Percentiles rank a stretch among this genome's conserved stretches.
Conservation (phyloP, 2,797 vertebrate species). For the Parambassis ranga region DNA sequence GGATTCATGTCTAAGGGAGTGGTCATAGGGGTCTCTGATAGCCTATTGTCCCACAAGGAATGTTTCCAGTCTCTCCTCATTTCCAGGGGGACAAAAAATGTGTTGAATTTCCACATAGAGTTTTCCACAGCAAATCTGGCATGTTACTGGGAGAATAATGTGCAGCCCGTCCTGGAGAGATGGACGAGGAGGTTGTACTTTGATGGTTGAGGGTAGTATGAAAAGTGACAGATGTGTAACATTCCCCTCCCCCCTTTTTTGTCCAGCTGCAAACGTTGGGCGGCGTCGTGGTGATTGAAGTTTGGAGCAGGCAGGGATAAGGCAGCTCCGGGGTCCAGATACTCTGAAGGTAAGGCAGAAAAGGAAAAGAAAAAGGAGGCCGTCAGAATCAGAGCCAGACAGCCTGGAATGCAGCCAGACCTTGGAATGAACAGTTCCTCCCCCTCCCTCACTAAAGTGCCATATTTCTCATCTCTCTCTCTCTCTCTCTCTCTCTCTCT, state of each 20-base stretch:
- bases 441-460: slow-evolving; percentile 25
- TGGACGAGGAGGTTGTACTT: slow-evolving; percentile 6
- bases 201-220: neutral
- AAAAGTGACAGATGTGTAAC: neutral
- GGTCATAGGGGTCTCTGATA: slow-evolving; percentile 60
- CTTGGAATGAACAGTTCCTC: slow-evolving; percentile 60
- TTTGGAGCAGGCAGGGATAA: slow-evolving; percentile 44
- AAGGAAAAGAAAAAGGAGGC: slow-evolving; percentile 51
- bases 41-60: slow-evolving; percentile 72
- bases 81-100: slow-evolving; percentile 56
- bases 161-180: neutral
- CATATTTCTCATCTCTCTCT: slow-evolving; percentile 20
- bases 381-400: slow-evolving; percentile 74
- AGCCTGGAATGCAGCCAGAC: slow-evolving; percentile 78
- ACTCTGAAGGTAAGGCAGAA: slow-evolving; percentile 62
- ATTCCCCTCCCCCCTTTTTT: slow-evolving; percentile 4
- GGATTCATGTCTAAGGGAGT: slow-evolving; percentile 56
- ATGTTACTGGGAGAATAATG: slow-evolving; percentile 1
- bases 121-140: slow-evolving; percentile 34
- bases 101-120: slow-evolving; percentile 48
- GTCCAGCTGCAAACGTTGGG: slow-evolving; percentile 13
- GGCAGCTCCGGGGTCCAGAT: slow-evolving; percentile 52
- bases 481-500: neutral
- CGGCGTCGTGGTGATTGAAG: slow-evolving; percentile 21
- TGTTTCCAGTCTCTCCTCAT: slow-evolving; percentile 67